phyloP scores from a whole-genome alignment of 2,888 invertebrate genomes.

The Drosophila vallismaia region DNA sequence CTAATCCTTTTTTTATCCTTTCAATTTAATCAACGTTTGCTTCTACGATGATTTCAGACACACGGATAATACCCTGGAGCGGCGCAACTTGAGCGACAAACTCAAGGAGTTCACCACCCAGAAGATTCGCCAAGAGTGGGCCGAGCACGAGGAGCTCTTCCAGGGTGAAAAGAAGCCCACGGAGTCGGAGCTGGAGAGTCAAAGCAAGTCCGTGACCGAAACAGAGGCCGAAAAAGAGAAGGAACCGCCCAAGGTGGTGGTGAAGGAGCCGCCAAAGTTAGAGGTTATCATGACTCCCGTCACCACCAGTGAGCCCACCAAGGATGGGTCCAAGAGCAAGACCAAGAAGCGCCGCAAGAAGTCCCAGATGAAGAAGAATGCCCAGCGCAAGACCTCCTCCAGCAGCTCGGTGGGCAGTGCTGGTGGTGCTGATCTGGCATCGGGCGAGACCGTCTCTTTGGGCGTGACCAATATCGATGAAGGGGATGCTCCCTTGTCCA shows the following conservation, averaged over 20 bases:
- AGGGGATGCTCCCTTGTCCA: slow-evolving; percentile 62
- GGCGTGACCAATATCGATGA: slow-evolving; percentile 72
- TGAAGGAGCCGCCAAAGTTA: slow-evolving; percentile 18
- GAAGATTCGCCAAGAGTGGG: slow-evolving; percentile 84
- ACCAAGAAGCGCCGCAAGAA: slow-evolving; percentile 92
- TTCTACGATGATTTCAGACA: slow-evolving; percentile 83
- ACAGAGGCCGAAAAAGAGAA: slow-evolving; percentile 35
- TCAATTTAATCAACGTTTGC: too few relatives aligned
- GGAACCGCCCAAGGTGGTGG: slow-evolving; percentile 24
- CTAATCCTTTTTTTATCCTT: not conserved
- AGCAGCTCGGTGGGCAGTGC: slow-evolving; percentile 83
- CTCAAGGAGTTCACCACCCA: slow-evolving; percentile 83
- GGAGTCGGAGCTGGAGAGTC: slow-evolving; percentile 41
- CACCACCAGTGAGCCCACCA: slow-evolving; percentile 73
- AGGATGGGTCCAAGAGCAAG: slow-evolving; percentile 85
- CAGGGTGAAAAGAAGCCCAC: slow-evolving; percentile 71
- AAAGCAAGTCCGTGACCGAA: slow-evolving; percentile 21
- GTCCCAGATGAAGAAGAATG: slow-evolving; percentile 91
- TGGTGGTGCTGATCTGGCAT: slow-evolving; percentile 57
- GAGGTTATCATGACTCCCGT: slow-evolving; percentile 18
- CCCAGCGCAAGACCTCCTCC: slow-evolving; percentile 88
- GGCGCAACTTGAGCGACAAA: slow-evolving; percentile 79
- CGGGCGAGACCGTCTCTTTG: slow-evolving; percentile 38
- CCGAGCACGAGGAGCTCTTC: slow-evolving; percentile 84
- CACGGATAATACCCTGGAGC: slow-evolving; percentile 85